Base-by-base conservation (phyloP, 2,888 invertebrate genomes). In the Dione vanillae region DNA sequence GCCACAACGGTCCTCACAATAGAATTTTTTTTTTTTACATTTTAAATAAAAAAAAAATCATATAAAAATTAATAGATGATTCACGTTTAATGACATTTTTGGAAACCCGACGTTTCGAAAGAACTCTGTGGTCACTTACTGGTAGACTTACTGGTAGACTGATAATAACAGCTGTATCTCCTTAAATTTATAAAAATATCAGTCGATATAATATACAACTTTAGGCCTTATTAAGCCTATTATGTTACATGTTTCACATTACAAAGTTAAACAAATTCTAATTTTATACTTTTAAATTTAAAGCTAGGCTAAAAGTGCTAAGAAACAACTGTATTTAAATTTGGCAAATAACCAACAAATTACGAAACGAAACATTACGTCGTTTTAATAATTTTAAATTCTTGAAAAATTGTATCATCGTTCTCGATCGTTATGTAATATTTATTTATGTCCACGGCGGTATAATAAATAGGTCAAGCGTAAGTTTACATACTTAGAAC, bases 331-430 rank as follows among this genome's bases (percentile, higher is more conserved):
- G 16, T 61, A 10, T 35, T 27, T 45, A 45, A 61, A 77, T 80
- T 83, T 89, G 88, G 88, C 88, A 81, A 58, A 75, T 72, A 37
- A 80, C 84, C 87, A 88, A 84, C 78, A 27, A 27, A 27, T 27
- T 27, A 27, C 27, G 27, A 5, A 2, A 76, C 37, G 43, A 40
- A 58, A 56, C 45, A 69, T 49, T 47, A 27, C 19, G n/a, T 6
- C 20, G 27, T 43, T 35, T 40, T 37, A 35, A 56, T 35, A 54
- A 41, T 61, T 40, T 41, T 16, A 47, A 62, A 64, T 64, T 69
- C 19, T 20, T 35, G n/a, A 35, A 64, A 62, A 54, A 54, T 43
- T 56, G 45, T 69, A 20, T 54, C 40, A 54, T 43, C 43, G 19
- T 35, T 20, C 19, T 37, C 43, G 7, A 16, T 37, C 14, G 62